phyloP scores from a whole-genome alignment of 2,113 vertebrate species.

The Mesoclemmys tuberculata region DNA sequence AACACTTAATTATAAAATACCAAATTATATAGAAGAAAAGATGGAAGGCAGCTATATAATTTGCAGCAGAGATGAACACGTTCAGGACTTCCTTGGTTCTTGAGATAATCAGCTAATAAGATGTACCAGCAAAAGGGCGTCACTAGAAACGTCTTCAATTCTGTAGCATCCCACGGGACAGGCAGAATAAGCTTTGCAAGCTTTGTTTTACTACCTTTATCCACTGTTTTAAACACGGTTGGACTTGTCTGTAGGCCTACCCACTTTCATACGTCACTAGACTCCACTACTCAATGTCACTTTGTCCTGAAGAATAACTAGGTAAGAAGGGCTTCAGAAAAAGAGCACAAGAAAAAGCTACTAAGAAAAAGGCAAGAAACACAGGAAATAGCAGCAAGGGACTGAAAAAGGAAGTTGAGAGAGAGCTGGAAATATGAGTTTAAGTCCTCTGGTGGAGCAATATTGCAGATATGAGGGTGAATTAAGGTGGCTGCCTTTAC shows the following conservation, averaged over 20 bases:
- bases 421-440: neutral
- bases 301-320: neutral
- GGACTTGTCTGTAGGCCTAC: neutral
- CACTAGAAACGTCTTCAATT: neutral
- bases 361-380: neutral
- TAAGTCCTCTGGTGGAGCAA: neutral
- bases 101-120: neutral
- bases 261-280: neutral
- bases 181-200: neutral
- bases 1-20: neutral
- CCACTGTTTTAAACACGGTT: neutral
- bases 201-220: neutral
- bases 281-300: neutral
- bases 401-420: neutral
- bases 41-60: neutral
- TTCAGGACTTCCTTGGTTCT: neutral
- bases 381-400: neutral
- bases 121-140: neutral
- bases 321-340: neutral
- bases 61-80: neutral
- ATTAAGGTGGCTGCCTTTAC: neutral
- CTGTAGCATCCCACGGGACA: neutral
- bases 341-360: neutral
- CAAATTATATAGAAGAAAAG: neutral
- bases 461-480: neutral